phyloP scores from a whole-genome alignment of 2,113 vertebrate genomes.

The Phalacrocorax brasilianus region DNA sequence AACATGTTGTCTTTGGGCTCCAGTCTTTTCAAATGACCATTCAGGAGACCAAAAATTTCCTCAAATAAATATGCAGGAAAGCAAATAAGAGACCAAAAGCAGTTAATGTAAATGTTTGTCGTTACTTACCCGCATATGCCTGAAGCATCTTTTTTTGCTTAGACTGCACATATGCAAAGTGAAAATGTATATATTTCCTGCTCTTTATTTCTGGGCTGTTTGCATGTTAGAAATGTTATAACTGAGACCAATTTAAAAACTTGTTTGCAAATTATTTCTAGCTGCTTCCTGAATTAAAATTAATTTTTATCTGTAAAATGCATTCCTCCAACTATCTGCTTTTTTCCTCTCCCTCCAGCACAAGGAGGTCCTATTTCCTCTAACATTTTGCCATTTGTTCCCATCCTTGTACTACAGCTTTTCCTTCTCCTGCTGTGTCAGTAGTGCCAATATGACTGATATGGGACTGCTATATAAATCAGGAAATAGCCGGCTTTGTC shows the following conservation, averaged over 20 bases:
- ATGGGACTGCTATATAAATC: not conserved
- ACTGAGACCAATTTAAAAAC: not conserved
- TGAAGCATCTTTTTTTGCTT: constrained; percentile 4
- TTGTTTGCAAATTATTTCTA: not conserved
- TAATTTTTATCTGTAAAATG: constrained; percentile 13
- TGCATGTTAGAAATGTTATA: not conserved
- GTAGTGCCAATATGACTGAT: not conserved
- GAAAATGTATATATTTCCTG: not conserved
- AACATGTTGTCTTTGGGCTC: not conserved
- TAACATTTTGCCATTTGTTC: not conserved
- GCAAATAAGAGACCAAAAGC: not conserved
- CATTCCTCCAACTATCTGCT: not conserved
- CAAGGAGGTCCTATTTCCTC: not conserved
- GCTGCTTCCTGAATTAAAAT: not conserved
- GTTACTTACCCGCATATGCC: not conserved
- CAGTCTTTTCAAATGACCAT: not conserved
- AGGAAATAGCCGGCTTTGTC: not conserved
- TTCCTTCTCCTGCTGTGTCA: not conserved
- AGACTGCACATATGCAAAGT: not conserved
- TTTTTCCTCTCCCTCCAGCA: not conserved
- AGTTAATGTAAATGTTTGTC: not conserved
- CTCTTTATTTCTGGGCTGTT: not conserved
- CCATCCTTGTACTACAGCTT: not conserved
- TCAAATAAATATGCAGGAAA: not conserved
- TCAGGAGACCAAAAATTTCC: not conserved